These are phyloP conservation scores for Octodonta nipae DNA, from an alignment of 2,888 invertebrate genomes.

Conservation along the genomic window DNA sequence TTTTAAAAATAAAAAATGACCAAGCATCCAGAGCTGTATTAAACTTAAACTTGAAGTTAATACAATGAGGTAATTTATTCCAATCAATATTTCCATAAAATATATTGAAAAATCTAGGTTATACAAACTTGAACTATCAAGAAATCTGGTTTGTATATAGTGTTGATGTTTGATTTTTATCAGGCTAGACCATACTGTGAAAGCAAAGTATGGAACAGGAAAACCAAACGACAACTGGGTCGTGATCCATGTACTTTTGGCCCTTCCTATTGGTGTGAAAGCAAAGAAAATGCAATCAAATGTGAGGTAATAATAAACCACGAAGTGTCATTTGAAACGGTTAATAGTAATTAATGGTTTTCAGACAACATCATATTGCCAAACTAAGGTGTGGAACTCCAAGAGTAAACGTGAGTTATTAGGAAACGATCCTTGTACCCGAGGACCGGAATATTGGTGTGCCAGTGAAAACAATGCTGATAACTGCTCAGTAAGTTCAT, in stretches of 20 bases:
- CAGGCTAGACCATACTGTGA: not conserved
- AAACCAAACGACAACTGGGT: conserved; percentile 26
- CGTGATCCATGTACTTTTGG: conserved; percentile 57
- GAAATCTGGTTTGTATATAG: too few species aligned
- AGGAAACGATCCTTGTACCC: conserved; percentile 50
- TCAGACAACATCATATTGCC: conserved; percentile 8
- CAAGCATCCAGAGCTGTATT: too few species aligned
- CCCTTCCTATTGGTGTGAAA: conserved; percentile 62
- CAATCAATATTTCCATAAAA: too few species aligned
- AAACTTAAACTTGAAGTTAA: too few species aligned
- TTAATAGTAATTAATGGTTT: conserved; percentile 2
- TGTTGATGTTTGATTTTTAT: too few species aligned
- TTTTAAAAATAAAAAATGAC: too few species aligned
- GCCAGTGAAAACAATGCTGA: conserved; percentile 36
- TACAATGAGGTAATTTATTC: too few species aligned
- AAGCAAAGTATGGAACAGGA: conserved; percentile 10
- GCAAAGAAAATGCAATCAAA: conserved; percentile 35
- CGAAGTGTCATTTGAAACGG: too few species aligned
- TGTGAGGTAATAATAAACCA: conserved; percentile 9
- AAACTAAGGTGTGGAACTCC: conserved; percentile 10
- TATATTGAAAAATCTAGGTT: too few species aligned
- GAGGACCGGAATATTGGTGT: conserved; percentile 70
- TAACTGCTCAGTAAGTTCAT: conserved; percentile 21
- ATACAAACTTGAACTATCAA: too few species aligned
- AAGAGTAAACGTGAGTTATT: conserved; percentile 8